A percentile compares a stretch with the other conserved stretches of the same genome.
These are phyloP conservation scores for Telenomus remus DNA, from an alignment of 1,140 invertebrate genomes.

Conservation along the genomic window DNA sequence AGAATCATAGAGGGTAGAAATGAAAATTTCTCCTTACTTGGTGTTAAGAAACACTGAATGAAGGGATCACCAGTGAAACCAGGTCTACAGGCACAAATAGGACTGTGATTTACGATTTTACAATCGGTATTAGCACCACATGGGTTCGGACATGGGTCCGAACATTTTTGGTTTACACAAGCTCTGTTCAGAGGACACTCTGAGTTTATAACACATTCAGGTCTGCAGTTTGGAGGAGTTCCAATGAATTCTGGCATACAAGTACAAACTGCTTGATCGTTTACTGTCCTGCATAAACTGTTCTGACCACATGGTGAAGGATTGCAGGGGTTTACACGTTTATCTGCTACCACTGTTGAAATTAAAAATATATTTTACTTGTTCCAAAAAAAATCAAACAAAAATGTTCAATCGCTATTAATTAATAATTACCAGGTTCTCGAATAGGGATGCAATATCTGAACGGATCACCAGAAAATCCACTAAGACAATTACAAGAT, in stretches of 20 bases:
- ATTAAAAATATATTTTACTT: constrained; percentile 58
- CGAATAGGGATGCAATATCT: constrained; percentile 52
- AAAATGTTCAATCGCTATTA: neutral
- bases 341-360: constrained; percentile 69
- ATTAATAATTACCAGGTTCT: constrained; percentile 69
- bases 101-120: constrained; percentile 78
- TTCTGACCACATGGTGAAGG: constrained; percentile 74
- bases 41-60: constrained; percentile 76
- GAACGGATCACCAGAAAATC: constrained; percentile 77
- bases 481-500: constrained; percentile 75
- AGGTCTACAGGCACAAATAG: constrained; percentile 79
- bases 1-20: too few species aligned
- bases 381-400: neutral
- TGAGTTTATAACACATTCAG: constrained; percentile 75
- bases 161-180: constrained; percentile 77
- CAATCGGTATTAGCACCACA: constrained; percentile 86
- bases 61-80: constrained; percentile 83
- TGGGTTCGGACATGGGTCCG: constrained; percentile 85
- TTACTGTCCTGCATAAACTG: constrained; percentile 65
- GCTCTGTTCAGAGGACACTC: constrained; percentile 76
- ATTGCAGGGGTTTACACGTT: constrained; percentile 73
- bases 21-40: constrained; percentile 16
- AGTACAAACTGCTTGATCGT: constrained; percentile 68
- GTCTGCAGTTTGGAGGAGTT: constrained; percentile 73
- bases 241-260: constrained; percentile 76